Conservation (phyloP, 2,797 vertebrate species). For the Xenentodon cancila region DNA sequence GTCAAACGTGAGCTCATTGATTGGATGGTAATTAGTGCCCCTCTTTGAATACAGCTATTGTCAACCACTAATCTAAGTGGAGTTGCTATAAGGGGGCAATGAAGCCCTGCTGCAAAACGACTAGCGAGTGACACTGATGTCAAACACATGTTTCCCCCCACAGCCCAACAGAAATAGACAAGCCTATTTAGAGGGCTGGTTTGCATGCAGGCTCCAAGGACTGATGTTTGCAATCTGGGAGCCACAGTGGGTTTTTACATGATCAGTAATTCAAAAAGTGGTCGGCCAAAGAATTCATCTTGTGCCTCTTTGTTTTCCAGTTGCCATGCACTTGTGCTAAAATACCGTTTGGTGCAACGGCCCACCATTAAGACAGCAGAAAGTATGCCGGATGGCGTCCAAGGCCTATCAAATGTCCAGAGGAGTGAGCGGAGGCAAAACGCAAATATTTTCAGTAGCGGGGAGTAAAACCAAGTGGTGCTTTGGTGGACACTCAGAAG, state of each 20-base stretch:
- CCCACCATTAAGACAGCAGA: conserved; percentile 75
- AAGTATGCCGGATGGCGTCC: conserved; percentile 73
- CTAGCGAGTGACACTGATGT: conserved; percentile 80
- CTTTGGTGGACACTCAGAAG: conserved; percentile 71
- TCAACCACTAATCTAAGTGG: conserved; percentile 41
- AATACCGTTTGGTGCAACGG: conserved; percentile 77
- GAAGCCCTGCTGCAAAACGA: conserved; percentile 63
- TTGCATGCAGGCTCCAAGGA: conserved; percentile 82
- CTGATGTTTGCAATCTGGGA: conserved; percentile 88
- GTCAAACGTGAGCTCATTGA: conserved; percentile 65
- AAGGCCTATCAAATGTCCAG: conserved; percentile 76
- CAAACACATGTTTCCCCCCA: conserved; percentile 84
- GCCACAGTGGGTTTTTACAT: conserved; percentile 87
- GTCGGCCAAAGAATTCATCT: conserved; percentile 84
- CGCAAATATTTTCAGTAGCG: conserved; percentile 78
- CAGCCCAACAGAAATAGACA: conserved; percentile 85
- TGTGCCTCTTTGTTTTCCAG: conserved; percentile 84
- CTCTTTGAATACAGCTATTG: conserved; percentile 54
- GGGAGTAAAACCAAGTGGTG: conserved; percentile 69
- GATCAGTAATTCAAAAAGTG: conserved; percentile 89
- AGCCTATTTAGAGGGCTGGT: conserved; percentile 85
- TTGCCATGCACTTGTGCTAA: conserved; percentile 88
- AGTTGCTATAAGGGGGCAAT: conserved; percentile 61
- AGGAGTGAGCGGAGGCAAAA: conserved; percentile 65
- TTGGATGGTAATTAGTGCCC: conserved; percentile 57